Base-by-base conservation (phyloP, 2,888 invertebrate genomes). In the Macaria liturata region DNA sequence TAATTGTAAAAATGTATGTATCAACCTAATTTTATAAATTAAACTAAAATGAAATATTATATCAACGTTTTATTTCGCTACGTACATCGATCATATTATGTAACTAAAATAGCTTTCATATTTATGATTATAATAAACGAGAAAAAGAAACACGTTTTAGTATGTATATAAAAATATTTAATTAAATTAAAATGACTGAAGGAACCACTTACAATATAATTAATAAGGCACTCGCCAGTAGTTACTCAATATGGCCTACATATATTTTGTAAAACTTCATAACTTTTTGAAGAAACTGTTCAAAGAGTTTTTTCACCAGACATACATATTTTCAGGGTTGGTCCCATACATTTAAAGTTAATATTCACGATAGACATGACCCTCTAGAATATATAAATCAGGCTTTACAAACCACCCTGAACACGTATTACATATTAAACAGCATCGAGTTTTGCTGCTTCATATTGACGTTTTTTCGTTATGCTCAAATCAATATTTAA, bases 1-100 rank as follows among this genome's bases (percentile, higher is more conserved):
- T 76, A 74, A 81, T 76, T 86, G 87, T 87, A 88, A 80, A 88
- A 86, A 86, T 85, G 84, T 86, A 86, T 84, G 83, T 86, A 87
- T 4, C 3, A 37, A 4, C 80, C 83, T 84, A 84, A 83, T 76
- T 84, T 83, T 83, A 82, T 81, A 62, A 81, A 78, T 81, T 85
- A 85, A 83, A 86, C 74, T 78, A 76, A 79, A 75, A 84, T 85
- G 81, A 84, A 84, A 76, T 84, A 78, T 72, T 69, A 61, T 54
- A 64, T 54, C 5, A 6, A 37, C 7, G 1, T 37, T 37, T 64
- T 34, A 45, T 53, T 45, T 20, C 20, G 20, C 20, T 20, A 20
- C 20, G 1, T 20, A 20, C 20, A 20, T 20, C 2, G 20, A 20
- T 20, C 20, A 20, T 20, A 20, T 20, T 20, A 20, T 20, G 20